A percentile compares a stretch with the other conserved stretches of the same genome.
These are phyloP conservation scores for Chelon auratus DNA, from an alignment of 2,797 vertebrate genomes.

Conservation along the genomic window DNA sequence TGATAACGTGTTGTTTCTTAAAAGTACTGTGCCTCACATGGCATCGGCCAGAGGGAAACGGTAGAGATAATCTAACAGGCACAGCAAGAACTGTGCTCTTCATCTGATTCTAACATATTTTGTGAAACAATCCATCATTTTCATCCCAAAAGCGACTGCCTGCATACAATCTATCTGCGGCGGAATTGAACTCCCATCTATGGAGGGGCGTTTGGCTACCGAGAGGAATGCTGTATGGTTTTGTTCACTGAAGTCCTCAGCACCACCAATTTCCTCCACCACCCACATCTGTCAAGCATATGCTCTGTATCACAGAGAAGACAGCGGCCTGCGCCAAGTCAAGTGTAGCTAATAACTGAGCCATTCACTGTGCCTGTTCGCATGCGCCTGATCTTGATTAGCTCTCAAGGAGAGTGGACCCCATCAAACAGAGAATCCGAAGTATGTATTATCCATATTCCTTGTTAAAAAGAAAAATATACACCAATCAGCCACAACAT, in stretches of 20 bases:
- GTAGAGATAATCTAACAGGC: not conserved
- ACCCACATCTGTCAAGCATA: constrained; percentile 80
- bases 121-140: not conserved
- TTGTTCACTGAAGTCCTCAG: constrained; percentile 46
- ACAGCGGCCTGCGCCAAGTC: constrained; percentile 38
- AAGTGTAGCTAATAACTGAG: constrained; percentile 35
- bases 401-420: constrained; percentile 41
- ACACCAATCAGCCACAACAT: no score
- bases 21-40: not conserved
- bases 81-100: not conserved
- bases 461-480: not conserved
- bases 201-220: constrained; percentile 39
- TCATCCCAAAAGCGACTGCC: not conserved
- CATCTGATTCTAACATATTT: constrained; percentile 6
- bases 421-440: constrained; percentile 33
- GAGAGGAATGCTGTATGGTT: constrained; percentile 64
- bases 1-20: not conserved
- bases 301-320: constrained; percentile 58
- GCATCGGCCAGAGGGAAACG: not conserved
- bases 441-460: constrained; percentile 45
- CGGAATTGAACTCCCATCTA: constrained; percentile 14
- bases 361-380: constrained; percentile 31
- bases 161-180: constrained; percentile 7
- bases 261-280: constrained; percentile 44
- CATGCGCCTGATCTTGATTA: constrained; percentile 69